A percentile compares a stretch with the other conserved stretches of the same genome.
phyloP scores from a whole-genome alignment of 2,113 vertebrate species.

The Bufo bufo region DNA sequence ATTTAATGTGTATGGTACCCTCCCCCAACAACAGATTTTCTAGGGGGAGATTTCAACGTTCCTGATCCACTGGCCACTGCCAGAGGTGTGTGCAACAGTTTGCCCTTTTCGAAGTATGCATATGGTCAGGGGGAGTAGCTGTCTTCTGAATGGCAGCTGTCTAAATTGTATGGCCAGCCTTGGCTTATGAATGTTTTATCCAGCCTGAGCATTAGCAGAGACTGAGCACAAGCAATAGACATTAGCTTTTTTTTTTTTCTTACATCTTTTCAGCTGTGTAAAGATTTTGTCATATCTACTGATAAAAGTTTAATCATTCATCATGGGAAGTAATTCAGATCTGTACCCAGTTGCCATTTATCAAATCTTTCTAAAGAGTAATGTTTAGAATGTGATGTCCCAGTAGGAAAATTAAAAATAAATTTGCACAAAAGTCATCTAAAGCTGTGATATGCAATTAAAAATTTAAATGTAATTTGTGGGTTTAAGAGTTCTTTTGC shows the following conservation, averaged over 20 bases:
- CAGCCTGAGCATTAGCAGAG: background rate
- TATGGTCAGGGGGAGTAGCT: no score
- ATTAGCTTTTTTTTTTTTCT: background rate
- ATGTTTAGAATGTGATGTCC: conserved; percentile 28
- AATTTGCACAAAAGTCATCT: conserved; percentile 39
- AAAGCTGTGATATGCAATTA: conserved; percentile 48
- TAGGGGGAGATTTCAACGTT: no score
- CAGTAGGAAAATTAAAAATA: conserved; percentile 52
- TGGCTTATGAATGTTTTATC: background rate
- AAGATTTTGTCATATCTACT: conserved; percentile 11
- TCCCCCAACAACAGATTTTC: no score
- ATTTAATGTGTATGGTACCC: no score
- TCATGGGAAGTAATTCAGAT: conserved; percentile 29
- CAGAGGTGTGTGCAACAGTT: no score
- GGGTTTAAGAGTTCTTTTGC: conserved; percentile 29
- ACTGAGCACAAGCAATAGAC: background rate
- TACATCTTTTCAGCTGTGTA: background rate
- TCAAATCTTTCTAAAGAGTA: conserved; percentile 27
- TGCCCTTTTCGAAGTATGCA: no score
- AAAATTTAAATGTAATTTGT: conserved; percentile 56
- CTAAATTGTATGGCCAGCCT: background rate
- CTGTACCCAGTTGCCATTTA: background rate
- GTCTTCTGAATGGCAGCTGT: no score
- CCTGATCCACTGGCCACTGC: no score
- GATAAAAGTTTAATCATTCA: conserved; percentile 32